Percentiles rank a stretch among this genome's conserved stretches.
Conservation (phyloP, 2,888 invertebrate genomes). For the Tenthredo mesomela region DNA sequence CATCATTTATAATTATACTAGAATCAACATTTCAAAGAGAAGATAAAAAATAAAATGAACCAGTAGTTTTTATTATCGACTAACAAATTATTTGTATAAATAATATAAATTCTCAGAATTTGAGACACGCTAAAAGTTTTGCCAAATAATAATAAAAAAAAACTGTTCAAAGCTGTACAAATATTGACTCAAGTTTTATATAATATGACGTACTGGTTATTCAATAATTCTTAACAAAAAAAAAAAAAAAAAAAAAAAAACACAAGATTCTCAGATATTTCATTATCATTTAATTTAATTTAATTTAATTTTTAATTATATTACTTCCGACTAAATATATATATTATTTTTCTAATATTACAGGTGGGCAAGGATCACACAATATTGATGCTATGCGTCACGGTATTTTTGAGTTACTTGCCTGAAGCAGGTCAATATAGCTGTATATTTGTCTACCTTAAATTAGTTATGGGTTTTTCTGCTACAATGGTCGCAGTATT, state of each 20-base stretch:
- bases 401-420: conserved; percentile 98
- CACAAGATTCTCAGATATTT: background rate
- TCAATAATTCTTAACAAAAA: background rate
- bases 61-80: background rate
- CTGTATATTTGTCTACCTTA: conserved; percentile 99
- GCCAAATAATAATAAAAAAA: background rate
- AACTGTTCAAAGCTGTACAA: conserved; percentile 3
- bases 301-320: background rate
- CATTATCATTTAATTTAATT: background rate
- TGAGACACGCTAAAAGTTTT: background rate
- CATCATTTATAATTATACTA: background rate
- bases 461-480: conserved; percentile 97
- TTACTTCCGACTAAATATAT: background rate
- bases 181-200: background rate
- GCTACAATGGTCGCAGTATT: conserved; percentile 97
- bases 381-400: conserved; percentile 97
- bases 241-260: background rate
- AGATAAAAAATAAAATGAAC: background rate
- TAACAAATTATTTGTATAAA: background rate
- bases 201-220: background rate
- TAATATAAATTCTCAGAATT: background rate
- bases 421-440: conserved; percentile 99
- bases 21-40: background rate
- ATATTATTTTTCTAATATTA: conserved; percentile 28
- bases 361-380: conserved; percentile 96